Conservation (phyloP, 2,797 vertebrate species). For the Neoniphon sammara region DNA sequence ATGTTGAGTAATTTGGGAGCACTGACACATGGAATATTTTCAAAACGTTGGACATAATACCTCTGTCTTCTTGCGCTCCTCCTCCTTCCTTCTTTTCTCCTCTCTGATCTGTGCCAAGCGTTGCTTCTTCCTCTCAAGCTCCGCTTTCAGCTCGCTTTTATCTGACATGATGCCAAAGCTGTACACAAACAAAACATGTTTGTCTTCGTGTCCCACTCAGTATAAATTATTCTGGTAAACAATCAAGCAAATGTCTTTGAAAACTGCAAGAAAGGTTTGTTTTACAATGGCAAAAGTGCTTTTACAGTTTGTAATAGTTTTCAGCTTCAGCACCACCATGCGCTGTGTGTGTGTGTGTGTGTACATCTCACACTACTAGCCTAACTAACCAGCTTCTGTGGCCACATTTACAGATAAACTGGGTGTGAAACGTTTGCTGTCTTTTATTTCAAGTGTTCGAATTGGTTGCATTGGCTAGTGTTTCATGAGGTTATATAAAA, state of each 20-base stretch:
- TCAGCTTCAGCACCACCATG: slow-evolving; percentile 38
- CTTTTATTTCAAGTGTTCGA: background rate
- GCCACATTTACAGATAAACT: too few species aligned
- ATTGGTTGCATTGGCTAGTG: background rate
- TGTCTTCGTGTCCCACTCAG: background rate
- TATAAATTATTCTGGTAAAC: background rate
- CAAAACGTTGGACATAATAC: slow-evolving; percentile 73
- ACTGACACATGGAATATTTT: background rate
- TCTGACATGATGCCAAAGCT: slow-evolving; percentile 92
- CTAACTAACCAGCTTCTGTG: background rate
- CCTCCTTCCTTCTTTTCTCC: slow-evolving; percentile 98
- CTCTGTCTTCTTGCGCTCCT: slow-evolving; percentile 98
- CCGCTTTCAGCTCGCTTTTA: slow-evolving; percentile 98
- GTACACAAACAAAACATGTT: slow-evolving; percentile 29
- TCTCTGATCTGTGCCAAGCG: slow-evolving; percentile 97
- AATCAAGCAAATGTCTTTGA: too few species aligned
- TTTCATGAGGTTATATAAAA: background rate
- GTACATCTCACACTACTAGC: background rate
- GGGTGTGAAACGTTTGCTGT: background rate
- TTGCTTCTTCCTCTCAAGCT: slow-evolving; percentile 97
- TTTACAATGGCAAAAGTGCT: background rate
- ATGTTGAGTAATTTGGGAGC: background rate
- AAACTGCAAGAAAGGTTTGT: background rate
- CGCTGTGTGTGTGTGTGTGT: background rate
- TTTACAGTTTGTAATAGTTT: background rate